These are phyloP conservation scores for Eufriesea mexicana DNA, from an alignment of 1,140 invertebrate genomes.

Conservation along the genomic window DNA sequence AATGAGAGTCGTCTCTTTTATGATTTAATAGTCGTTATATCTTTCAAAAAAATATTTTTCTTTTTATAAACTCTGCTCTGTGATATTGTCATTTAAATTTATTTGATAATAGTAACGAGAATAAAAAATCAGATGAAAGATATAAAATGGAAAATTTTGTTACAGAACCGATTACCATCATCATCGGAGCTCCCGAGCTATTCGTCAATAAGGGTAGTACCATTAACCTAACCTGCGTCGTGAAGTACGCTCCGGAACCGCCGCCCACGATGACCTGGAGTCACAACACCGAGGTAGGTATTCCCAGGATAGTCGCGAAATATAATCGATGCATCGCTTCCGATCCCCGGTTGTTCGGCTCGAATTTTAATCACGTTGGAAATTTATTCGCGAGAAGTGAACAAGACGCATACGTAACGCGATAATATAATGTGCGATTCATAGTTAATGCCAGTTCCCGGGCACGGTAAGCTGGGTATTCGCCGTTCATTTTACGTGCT, in stretches of 20 bases:
- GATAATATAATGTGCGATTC: background rate
- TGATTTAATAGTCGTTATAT: no score
- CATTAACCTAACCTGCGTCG: constrained; percentile 87
- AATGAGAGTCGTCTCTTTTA: no score
- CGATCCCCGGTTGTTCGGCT: background rate
- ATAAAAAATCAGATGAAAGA: background rate
- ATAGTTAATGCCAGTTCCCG: background rate
- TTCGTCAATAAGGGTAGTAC: constrained; percentile 87
- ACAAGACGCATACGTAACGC: background rate
- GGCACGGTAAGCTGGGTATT: constrained; percentile 1
- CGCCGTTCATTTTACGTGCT: constrained; percentile 44
- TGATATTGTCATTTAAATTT: background rate
- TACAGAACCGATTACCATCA: constrained; percentile 86
- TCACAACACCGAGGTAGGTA: constrained; percentile 85
- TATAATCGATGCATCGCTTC: no score
- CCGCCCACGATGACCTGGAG: constrained; percentile 86
- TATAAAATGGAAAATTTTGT: constrained; percentile 40
- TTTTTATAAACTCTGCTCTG: no score
- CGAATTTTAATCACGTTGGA: background rate
- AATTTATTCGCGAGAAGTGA: background rate
- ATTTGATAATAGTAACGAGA: no score
- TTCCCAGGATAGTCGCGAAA: no score
- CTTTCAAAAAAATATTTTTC: no score
- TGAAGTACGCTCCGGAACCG: constrained; percentile 86
- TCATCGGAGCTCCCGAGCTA: constrained; percentile 85